phyloP scores from a whole-genome alignment of 92 coral and sea anemone genomes.

The Actinostola sp. region DNA sequence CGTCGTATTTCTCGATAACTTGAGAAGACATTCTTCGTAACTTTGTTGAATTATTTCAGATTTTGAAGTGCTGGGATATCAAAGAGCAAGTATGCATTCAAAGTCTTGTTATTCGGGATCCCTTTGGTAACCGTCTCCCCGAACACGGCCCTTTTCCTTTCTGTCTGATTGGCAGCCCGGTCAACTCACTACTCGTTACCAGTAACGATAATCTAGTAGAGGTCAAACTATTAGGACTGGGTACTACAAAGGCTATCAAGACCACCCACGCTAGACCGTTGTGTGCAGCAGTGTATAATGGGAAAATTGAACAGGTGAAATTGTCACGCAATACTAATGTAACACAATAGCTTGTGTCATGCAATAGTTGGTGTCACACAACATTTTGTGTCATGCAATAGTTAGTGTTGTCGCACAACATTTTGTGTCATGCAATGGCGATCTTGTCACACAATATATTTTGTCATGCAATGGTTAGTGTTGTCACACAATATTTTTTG shows the following conservation, averaged over 20 bases:
- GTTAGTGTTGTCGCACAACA: not conserved
- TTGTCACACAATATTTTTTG: too few species aligned
- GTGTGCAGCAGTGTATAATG: conserved; percentile 79
- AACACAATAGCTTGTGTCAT: not conserved
- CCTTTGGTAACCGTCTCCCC: conserved; percentile 87
- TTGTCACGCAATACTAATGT: not conserved
- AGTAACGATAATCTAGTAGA: conserved; percentile 89
- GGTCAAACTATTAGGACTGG: conserved; percentile 73
- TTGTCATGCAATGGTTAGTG: too few species aligned
- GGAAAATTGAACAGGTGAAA: conserved; percentile 68
- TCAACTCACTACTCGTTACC: conserved; percentile 79
- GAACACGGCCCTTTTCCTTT: conserved; percentile 97
- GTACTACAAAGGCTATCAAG: conserved; percentile 49
- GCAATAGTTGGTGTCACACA: not conserved
- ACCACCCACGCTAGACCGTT: conserved; percentile 87
- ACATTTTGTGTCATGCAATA: not conserved
- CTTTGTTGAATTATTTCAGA: conserved; percentile 47
- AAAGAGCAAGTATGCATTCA: conserved; percentile 91
- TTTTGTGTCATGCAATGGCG: not conserved
- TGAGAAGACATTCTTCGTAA: not conserved
- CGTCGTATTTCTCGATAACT: too few species aligned
- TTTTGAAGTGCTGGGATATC: conserved; percentile 85
- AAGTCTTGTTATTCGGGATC: conserved; percentile 77
- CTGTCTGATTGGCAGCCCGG: conserved; percentile 69
- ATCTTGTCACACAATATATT: too few species aligned